A percentile compares a stretch with the other conserved stretches of the same genome.
phyloP scores from a whole-genome alignment of 2,797 vertebrate genomes.

The Sarcoramphus papa region DNA sequence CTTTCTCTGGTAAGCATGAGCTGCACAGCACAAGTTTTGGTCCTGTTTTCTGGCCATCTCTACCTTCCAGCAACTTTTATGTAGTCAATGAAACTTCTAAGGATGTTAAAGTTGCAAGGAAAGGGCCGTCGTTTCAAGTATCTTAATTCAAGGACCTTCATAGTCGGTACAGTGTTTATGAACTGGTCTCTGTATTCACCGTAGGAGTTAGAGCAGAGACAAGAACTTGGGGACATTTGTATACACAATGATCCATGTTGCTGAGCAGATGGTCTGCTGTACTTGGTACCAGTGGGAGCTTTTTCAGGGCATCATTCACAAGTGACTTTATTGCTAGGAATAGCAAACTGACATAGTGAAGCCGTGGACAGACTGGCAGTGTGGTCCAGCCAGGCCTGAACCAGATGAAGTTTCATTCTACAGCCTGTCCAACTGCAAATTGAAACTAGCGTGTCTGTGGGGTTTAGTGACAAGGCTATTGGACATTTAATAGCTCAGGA shows the following conservation, averaged over 20 bases:
- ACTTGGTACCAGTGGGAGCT: background rate
- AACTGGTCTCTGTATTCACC: background rate
- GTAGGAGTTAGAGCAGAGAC: background rate
- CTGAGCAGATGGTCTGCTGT: conserved; percentile 3
- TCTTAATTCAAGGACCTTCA: background rate
- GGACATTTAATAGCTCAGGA: background rate
- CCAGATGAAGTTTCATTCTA: background rate
- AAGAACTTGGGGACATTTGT: background rate
- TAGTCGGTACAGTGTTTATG: background rate
- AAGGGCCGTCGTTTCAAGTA: background rate
- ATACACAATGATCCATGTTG: background rate
- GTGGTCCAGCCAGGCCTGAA: background rate
- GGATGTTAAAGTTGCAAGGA: background rate
- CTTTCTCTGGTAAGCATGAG: background rate
- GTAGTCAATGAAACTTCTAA: background rate
- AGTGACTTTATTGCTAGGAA: background rate
- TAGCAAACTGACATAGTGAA: background rate
- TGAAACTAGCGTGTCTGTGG: background rate
- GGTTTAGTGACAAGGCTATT: background rate
- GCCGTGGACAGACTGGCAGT: background rate
- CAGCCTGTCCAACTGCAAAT: background rate
- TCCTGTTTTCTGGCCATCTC: background rate
- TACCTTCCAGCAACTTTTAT: background rate
- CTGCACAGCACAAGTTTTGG: background rate
- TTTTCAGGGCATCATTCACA: background rate